Percentiles rank a stretch among this genome's conserved stretches.
Conservation (phyloP, 2,113 vertebrate species). For the Zosterops borbonicus region DNA sequence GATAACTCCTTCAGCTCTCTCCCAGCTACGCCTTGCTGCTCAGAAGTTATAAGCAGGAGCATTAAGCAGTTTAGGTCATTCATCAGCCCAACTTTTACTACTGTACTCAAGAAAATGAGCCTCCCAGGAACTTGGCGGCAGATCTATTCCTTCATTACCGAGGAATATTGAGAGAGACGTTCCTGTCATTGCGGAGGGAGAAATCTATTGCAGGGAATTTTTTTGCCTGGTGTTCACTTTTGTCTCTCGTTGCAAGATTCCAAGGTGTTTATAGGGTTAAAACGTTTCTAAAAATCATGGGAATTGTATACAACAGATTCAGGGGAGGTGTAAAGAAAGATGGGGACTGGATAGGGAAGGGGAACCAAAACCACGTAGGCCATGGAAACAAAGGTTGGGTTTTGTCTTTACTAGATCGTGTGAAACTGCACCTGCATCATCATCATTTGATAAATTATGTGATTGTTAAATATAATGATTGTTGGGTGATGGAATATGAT, state of each 20-base stretch:
- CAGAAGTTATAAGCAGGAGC: conserved; percentile 81
- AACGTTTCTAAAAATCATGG: no score
- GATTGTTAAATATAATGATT: no score
- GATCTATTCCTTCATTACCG: conserved; percentile 84
- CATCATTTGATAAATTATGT: no score
- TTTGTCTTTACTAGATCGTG: no score
- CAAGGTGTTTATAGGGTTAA: conserved; percentile 53
- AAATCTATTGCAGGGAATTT: conserved; percentile 76
- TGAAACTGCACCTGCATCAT: no score
- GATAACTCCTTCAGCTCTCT: conserved; percentile 76
- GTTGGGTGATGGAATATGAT: no score
- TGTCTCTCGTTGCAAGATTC: conserved; percentile 75
- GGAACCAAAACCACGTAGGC: no score
- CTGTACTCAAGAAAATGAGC: conserved; percentile 86
- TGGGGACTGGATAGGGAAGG: no score
- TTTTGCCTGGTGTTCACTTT: conserved; percentile 57
- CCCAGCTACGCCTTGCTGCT: conserved; percentile 82
- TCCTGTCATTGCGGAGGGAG: conserved; percentile 77
- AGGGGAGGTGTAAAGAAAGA: no score
- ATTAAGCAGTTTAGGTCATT: conserved; percentile 84
- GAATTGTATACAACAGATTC: no score
- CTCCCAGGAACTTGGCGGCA: conserved; percentile 83
- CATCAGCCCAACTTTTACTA: conserved; percentile 94
- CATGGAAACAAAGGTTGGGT: no score
- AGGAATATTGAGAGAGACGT: conserved; percentile 91